Base-by-base conservation (phyloP, 2,888 invertebrate genomes). In the Ferdinandea cuprea region DNA sequence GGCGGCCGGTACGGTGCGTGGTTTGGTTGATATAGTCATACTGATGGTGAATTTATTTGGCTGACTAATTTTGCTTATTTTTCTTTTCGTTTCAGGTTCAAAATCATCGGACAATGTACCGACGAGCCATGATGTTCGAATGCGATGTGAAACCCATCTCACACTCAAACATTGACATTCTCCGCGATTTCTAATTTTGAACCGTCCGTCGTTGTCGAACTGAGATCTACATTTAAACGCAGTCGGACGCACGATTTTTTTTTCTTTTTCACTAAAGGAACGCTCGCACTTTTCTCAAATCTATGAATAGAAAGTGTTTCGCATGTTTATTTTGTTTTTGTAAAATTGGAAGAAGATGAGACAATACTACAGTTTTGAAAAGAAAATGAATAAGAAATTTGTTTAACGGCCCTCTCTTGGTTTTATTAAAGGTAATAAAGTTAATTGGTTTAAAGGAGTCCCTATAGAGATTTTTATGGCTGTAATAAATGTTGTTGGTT, bases 121-220 rank as follows among this genome's bases (percentile, higher is more conserved):
- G 13, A 8, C 30, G 25, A 21, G 35, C 7, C 3, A 40, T 19
- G 17, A 3, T n/a, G n/a, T n/a, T n/a, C n/a, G n/a, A n/a, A n/a
- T 8, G 17, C 19, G n/a, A 42, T 13, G 50, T 11, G 19, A 15
- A 19, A 9, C n/a, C 50, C 7, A 19, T 37, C n/a, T 50, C 9
- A 11, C 30, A 50, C 13, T 35, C 63, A 73, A 73, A 44, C 54
- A 54, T 52, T 73, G 73, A 73, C 63, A 65, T 56, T 74, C 65
- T 66, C 48, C 32, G 32, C 40, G 46, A 30, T 32, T 65, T 74
- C 65, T 74, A 74, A 74, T 66, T 74, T 74, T 66, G 73, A 58
- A 65, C 15, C 37, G 15, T 6, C 37, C 13, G 7, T 13, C 37
- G 25, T 25, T 5, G 25, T 25, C 25, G 50, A 68, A 19, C 37